phyloP scores from a whole-genome alignment of 1,140 invertebrate genomes.

The Anthonomus grandis region DNA sequence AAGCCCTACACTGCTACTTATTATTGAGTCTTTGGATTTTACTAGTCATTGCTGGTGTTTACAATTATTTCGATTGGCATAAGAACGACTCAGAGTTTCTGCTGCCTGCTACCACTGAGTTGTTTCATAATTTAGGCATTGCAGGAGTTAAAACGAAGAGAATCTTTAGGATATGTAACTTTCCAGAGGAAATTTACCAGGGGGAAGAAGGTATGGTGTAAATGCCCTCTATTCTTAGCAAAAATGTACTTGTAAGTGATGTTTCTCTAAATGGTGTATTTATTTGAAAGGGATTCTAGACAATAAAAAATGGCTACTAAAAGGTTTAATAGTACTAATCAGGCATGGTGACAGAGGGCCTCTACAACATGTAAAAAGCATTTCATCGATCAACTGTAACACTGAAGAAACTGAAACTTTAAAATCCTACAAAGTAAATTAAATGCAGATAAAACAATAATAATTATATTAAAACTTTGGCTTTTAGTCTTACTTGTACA shows the following conservation, averaged over 20 bases:
- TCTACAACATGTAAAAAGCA: constrained; percentile 71
- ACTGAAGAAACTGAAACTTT: constrained; percentile 42
- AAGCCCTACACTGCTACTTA: constrained; percentile 73
- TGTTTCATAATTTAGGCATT: constrained; percentile 53
- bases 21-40: constrained; percentile 76
- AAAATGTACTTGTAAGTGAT: background rate
- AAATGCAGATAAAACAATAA: background rate
- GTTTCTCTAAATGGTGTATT: background rate
- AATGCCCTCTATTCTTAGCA: background rate
- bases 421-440: constrained; percentile 41
- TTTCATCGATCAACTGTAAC: constrained; percentile 74
- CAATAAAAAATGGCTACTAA: constrained; percentile 65
- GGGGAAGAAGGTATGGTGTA: constrained; percentile 62
- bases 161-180: constrained; percentile 65
- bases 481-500: constrained; percentile 56
- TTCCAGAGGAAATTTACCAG: constrained; percentile 59
- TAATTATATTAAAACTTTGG: background rate
- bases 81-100: constrained; percentile 43
- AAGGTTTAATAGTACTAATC: constrained; percentile 75
- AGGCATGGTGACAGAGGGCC: constrained; percentile 87
- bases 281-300: constrained; percentile 50
- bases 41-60: constrained; percentile 72
- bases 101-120: constrained; percentile 46
- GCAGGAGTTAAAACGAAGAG: constrained; percentile 59
- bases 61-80: constrained; percentile 66